phyloP scores from a whole-genome alignment of 92 coral and sea anemone genomes.

The Palythoa grandis region DNA sequence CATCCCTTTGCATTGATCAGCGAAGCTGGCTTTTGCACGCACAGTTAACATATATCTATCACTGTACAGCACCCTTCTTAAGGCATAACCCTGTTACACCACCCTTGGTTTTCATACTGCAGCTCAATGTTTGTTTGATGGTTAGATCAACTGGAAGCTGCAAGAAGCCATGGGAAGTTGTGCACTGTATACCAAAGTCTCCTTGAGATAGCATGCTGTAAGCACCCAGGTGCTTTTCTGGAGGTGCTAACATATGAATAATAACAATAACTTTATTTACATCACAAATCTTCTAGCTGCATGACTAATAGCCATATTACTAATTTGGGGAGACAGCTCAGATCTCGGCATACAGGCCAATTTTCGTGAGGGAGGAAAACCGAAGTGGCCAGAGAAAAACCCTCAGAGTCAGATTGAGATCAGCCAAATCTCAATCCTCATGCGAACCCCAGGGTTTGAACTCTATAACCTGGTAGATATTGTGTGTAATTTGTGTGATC shows the following conservation, averaged over 20 bases:
- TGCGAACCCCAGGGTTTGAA: too few relatives aligned
- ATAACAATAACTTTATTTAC: too few relatives aligned
- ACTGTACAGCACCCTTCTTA: slow-evolving; percentile 64
- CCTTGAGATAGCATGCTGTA: too few relatives aligned
- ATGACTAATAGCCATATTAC: too few relatives aligned
- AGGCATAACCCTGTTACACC: slow-evolving; percentile 74
- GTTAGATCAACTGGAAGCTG: slow-evolving; percentile 72
- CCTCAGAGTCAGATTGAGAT: too few relatives aligned
- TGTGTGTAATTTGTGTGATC: slow-evolving; percentile 55
- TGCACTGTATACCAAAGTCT: slow-evolving; percentile 71
- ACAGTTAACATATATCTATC: slow-evolving; percentile 75
- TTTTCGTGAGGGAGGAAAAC: too few relatives aligned
- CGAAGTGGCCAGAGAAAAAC: too few relatives aligned
- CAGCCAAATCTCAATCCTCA: too few relatives aligned
- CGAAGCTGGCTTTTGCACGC: slow-evolving; percentile 66
- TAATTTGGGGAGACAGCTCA: too few relatives aligned
- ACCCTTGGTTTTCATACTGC: slow-evolving; percentile 68
- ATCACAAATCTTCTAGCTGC: too few relatives aligned
- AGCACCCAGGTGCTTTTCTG: slow-evolving; percentile 52
- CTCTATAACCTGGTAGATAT: slow-evolving; percentile 60
- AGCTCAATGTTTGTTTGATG: slow-evolving; percentile 65
- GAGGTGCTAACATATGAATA: slow-evolving; percentile 55
- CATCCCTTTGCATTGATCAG: slow-evolving; percentile 63
- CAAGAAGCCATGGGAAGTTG: slow-evolving; percentile 59
- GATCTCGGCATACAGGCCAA: too few relatives aligned